A percentile compares a stretch with the other conserved stretches of the same genome.
These are phyloP conservation scores for Oscheius onirici DNA, from an alignment of 2,888 invertebrate species.

Conservation along the genomic window DNA sequence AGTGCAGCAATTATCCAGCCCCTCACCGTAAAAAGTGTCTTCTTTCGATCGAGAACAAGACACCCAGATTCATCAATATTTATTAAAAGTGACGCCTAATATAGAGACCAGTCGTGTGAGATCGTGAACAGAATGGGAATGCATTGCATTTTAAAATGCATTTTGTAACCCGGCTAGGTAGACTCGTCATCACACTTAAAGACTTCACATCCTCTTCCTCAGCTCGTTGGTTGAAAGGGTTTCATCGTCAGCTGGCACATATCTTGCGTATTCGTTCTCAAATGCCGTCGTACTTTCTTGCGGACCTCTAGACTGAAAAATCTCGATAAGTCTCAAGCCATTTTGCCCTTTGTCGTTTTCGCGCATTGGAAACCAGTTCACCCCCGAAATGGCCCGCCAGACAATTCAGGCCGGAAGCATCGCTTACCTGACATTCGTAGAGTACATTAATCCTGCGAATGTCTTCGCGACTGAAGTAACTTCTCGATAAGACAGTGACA, in stretches of 20 bases:
- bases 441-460: slow-evolving; percentile 48
- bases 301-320: slow-evolving; percentile 20
- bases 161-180: not conserved
- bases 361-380: slow-evolving; percentile 4
- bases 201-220: slow-evolving; percentile 12
- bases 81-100: slow-evolving; percentile 14
- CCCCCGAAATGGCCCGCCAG: not conserved
- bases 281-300: slow-evolving; percentile 8
- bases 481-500: slow-evolving; percentile 41
- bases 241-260: not conserved
- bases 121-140: slow-evolving; percentile 1
- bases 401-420: slow-evolving; percentile 7
- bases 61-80: slow-evolving; percentile 4
- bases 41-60: slow-evolving; percentile 13
- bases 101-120: slow-evolving; percentile 11
- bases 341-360: not conserved
- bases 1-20: slow-evolving; percentile 29
- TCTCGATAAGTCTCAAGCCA: not conserved
- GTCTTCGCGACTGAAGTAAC: slow-evolving; percentile 45
- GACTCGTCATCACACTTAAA: not conserved
- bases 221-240: slow-evolving; percentile 10
- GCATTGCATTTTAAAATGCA: no score
- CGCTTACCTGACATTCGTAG: slow-evolving; percentile 45
- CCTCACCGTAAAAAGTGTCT: slow-evolving; percentile 4
- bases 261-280: slow-evolving; percentile 14